Conservation (phyloP, 2,888 invertebrate genomes). For the Lucinisca nassula region DNA sequence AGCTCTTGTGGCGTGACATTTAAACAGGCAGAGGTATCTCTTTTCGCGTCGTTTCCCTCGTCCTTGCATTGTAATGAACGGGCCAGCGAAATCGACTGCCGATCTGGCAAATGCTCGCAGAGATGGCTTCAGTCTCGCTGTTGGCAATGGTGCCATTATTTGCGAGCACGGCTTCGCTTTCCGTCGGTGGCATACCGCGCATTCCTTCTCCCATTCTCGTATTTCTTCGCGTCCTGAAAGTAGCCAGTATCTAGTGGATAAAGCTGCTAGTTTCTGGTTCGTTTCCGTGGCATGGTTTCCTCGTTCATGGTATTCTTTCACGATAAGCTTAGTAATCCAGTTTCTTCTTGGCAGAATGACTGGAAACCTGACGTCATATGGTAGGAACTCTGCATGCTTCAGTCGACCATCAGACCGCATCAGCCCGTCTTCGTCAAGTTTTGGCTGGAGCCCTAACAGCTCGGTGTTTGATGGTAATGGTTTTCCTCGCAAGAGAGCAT, state of each 20-base stretch:
- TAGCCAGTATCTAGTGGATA: constrained; percentile 53
- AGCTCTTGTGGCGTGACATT: too few relatives aligned
- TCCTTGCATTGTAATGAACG: too few relatives aligned
- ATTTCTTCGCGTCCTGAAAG: constrained; percentile 45
- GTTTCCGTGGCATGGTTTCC: constrained; percentile 23
- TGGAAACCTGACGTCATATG: constrained; percentile 42
- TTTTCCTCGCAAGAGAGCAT: background rate
- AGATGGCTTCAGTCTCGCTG: too few relatives aligned
- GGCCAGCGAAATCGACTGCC: too few relatives aligned
- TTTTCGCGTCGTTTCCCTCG: too few relatives aligned
- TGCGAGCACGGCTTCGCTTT: constrained; percentile 25
- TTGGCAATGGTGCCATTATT: constrained; percentile 12
- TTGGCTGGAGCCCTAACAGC: too few relatives aligned
- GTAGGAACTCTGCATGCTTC: background rate
- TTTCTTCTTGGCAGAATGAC: constrained; percentile 53
- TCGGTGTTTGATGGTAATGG: too few relatives aligned
- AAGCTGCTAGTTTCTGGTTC: constrained; percentile 39
- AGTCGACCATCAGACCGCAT: too few relatives aligned
- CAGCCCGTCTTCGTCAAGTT: too few relatives aligned
- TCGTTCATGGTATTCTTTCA: constrained; percentile 49
- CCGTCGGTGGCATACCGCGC: constrained; percentile 6
- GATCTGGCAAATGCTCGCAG: too few relatives aligned
- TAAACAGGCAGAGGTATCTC: too few relatives aligned
- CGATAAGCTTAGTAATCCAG: constrained; percentile 42
- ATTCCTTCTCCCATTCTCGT: constrained; percentile 42